Evolutionary conservation across 2,888 invertebrate genomes (phyloP).

Genomic region (Cryptocephalus moraei): DNA sequence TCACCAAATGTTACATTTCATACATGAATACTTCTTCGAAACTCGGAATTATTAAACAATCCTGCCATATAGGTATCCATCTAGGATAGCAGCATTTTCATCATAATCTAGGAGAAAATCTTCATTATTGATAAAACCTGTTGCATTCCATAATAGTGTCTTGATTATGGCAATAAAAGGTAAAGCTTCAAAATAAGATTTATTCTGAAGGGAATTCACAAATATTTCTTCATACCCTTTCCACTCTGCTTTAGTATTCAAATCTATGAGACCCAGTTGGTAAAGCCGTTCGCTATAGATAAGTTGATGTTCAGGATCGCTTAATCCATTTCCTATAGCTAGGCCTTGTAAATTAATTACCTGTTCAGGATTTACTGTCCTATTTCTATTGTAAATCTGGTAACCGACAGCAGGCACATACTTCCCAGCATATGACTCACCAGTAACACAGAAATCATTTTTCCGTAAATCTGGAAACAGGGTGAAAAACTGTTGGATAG

Average conservation of each 20-base stretch:
- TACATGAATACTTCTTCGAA: slow-evolving; percentile 71
- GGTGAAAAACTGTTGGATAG: slow-evolving; percentile 67
- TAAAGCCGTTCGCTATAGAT: slow-evolving; percentile 58
- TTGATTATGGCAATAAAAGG: no score
- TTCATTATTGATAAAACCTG: no score
- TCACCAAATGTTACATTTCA: slow-evolving; percentile 45
- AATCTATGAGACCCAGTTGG: slow-evolving; percentile 58
- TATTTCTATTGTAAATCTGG: slow-evolving; percentile 54
- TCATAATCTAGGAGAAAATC: neutral
- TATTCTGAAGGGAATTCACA: neutral
- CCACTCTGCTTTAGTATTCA: slow-evolving; percentile 41
- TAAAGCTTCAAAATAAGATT: no score
- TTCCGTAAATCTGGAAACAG: slow-evolving; percentile 62
- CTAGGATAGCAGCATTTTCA: neutral
- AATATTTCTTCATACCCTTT: neutral
- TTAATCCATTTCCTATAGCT: slow-evolving; percentile 62
- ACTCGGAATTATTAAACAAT: slow-evolving; percentile 25
- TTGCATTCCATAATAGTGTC: no score
- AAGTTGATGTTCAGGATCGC: slow-evolving; percentile 45
- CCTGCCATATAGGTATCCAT: neutral
- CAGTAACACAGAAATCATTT: slow-evolving; percentile 74
- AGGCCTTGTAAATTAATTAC: slow-evolving; percentile 56
- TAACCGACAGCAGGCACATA: slow-evolving; percentile 65
- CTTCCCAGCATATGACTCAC: slow-evolving; percentile 80
- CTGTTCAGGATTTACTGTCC: slow-evolving; percentile 40